Conservation (phyloP, 2,888 invertebrate species). For the Colletes collaris region DNA sequence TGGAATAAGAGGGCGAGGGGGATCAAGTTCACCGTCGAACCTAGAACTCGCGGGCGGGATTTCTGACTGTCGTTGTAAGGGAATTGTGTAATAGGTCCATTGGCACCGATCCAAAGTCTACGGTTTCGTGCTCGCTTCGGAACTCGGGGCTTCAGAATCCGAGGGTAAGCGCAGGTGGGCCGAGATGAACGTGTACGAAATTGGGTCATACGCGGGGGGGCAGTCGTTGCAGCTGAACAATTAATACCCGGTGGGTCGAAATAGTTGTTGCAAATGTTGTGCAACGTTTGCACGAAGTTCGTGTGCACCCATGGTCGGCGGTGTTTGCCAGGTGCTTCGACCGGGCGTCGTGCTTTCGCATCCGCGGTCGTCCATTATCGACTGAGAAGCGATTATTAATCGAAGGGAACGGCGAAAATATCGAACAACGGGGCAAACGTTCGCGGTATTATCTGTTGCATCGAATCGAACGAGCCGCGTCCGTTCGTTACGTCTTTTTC, state of each 20-base stretch:
- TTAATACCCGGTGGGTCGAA: slow-evolving; percentile 28
- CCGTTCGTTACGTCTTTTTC: neutral
- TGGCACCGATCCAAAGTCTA: slow-evolving; percentile 60
- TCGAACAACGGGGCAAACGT: neutral
- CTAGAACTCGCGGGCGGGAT: slow-evolving; percentile 37
- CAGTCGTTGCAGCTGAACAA: slow-evolving; percentile 40
- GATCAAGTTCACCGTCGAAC: slow-evolving; percentile 46
- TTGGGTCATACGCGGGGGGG: slow-evolving; percentile 38
- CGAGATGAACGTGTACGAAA: slow-evolving; percentile 45
- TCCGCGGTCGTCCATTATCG: neutral
- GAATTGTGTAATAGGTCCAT: slow-evolving; percentile 58
- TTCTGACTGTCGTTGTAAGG: slow-evolving; percentile 34
- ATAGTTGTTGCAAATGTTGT: slow-evolving; percentile 28
- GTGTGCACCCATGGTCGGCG: neutral
- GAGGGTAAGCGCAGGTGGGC: slow-evolving; percentile 22
- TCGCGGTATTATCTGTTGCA: neutral
- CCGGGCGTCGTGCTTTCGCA: no score
- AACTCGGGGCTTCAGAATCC: slow-evolving; percentile 37
- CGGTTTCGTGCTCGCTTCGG: slow-evolving; percentile 25
- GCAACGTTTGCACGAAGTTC: slow-evolving; percentile 1
- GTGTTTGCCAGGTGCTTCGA: neutral
- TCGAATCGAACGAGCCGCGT: neutral
- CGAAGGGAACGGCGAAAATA: neutral
- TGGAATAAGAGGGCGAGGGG: neutral
- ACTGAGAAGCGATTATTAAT: neutral